Percentiles rank a stretch among this genome's conserved stretches.
These are phyloP conservation scores for Scomber scombrus DNA, from an alignment of 2,113 vertebrate genomes.

Conservation along the genomic window DNA sequence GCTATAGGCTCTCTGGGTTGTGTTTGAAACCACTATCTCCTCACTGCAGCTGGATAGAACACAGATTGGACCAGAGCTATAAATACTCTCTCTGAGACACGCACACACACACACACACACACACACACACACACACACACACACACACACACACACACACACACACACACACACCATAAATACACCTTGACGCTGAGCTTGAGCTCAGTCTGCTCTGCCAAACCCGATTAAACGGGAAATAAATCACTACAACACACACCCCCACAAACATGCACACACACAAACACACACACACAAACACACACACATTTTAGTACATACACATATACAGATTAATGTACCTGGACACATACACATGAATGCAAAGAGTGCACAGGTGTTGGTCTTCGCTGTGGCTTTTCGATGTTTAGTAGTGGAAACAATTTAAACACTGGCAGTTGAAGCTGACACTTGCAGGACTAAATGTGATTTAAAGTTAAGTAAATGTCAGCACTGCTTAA, in stretches of 20 bases:
- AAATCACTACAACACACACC: slow-evolving; percentile 63
- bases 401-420: slow-evolving; percentile 37
- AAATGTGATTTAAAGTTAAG: slow-evolving; percentile 30
- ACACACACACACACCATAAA: slow-evolving; percentile 67
- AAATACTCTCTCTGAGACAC: slow-evolving; percentile 66
- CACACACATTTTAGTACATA: slow-evolving; percentile 3
- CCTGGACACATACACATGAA: not conserved
- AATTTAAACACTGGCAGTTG: slow-evolving; percentile 15
- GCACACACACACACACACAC: slow-evolving; percentile 1
- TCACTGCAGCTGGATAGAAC: slow-evolving; percentile 74
- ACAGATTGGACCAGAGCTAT: slow-evolving; percentile 75
- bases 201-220: slow-evolving; percentile 72
- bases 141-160: slow-evolving; percentile 29
- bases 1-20: slow-evolving; percentile 44
- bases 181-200: slow-evolving; percentile 72
- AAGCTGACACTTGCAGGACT: slow-evolving; percentile 16
- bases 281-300: slow-evolving; percentile 27
- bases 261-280: not conserved
- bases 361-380: not conserved
- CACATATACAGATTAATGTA: slow-evolving; percentile 21
- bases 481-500: slow-evolving; percentile 1
- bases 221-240: slow-evolving; percentile 78
- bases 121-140: slow-evolving; percentile 28
- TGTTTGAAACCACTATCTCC: slow-evolving; percentile 72
- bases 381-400: slow-evolving; percentile 16